These are phyloP conservation scores for Syrmaticus mikado DNA, from an alignment of 2,113 vertebrate genomes.

Conservation along the genomic window DNA sequence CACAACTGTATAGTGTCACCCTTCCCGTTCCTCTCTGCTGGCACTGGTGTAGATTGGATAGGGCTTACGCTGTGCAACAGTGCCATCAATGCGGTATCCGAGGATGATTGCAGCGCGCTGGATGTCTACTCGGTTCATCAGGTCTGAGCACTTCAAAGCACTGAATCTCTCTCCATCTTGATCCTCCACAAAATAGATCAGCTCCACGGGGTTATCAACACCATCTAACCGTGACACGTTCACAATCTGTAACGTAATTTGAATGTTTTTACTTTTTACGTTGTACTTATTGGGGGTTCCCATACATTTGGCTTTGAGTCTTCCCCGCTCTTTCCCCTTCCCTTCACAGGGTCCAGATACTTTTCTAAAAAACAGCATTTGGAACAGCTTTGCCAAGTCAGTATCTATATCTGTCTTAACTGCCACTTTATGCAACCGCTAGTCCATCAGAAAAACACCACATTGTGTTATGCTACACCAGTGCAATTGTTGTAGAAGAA, in stretches of 20 bases:
- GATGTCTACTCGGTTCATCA: slow-evolving; percentile 92
- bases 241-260: slow-evolving; percentile 84
- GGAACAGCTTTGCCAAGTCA: not conserved
- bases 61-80: slow-evolving; percentile 93
- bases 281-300: not conserved
- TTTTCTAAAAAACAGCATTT: not conserved
- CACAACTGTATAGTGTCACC: not conserved
- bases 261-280: not conserved
- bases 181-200: slow-evolving; percentile 95
- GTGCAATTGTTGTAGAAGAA: not conserved
- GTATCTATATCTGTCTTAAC: not conserved
- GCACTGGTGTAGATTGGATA: not conserved
- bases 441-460: not conserved
- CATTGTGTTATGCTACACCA: not conserved
- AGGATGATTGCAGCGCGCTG: slow-evolving; percentile 95
- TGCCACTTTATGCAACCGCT: not conserved
- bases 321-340: not conserved
- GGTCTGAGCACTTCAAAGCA: slow-evolving; percentile 83
- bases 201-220: slow-evolving; percentile 87
- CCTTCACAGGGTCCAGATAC: not conserved
- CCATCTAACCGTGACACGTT: slow-evolving; percentile 84
- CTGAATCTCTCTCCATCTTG: slow-evolving; percentile 86
- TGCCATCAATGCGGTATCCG: slow-evolving; percentile 93
- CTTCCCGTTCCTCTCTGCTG: not conserved
- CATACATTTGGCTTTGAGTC: not conserved